Evolutionary conservation across 2,888 invertebrate species (phyloP), one percentile per base, ranked within the genome.

Genomic region (Microchrysa polita): DNA sequence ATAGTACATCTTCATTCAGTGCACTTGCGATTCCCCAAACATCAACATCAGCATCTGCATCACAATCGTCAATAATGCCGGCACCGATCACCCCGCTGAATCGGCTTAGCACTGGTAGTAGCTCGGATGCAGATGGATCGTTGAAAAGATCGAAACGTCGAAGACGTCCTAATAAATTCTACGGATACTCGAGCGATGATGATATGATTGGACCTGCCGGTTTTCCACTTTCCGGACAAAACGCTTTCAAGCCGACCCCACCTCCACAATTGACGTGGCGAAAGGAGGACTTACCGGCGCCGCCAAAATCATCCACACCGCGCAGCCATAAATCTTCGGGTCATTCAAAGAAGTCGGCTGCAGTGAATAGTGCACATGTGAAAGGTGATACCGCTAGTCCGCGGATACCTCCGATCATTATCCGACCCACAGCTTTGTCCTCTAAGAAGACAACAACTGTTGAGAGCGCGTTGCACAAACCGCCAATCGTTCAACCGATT

Each of bases 101-200:
- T 57, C 77, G 78, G 4, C 48, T 76, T 16, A 83, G 84, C 76
- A 82, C 85, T 60, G 81, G 84, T 48, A 85, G 84, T 77, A 85
- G 87, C 53, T 86, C 87, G 10, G 88, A 88, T 79, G 85, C 86
- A 5, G 92, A 92, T 79, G 90, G 84, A 18, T 80, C 83, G 1
- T 76, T 85, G 9, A 92, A 91, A 80, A 87, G 94, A 48, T 94
- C 94, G 0, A 94, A 94, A 83, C 88, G 94, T 75, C 88, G 93
- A 79, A 86, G 94, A 53, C 91, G 94, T 34, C 94, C 93, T 0
- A 94, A 94, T 80, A 92, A 91, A 80, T 95, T 95, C 82, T 95
- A 94, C 81, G 95, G 94, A 0, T 94, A 94, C 81, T 93, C 94
- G 0, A 94, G 94, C 81, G 94, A 94, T 78, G 94, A 94, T 79